Evolutionary conservation across 2,113 vertebrate genomes (phyloP).

Genomic region (Apteryx owenii): DNA sequence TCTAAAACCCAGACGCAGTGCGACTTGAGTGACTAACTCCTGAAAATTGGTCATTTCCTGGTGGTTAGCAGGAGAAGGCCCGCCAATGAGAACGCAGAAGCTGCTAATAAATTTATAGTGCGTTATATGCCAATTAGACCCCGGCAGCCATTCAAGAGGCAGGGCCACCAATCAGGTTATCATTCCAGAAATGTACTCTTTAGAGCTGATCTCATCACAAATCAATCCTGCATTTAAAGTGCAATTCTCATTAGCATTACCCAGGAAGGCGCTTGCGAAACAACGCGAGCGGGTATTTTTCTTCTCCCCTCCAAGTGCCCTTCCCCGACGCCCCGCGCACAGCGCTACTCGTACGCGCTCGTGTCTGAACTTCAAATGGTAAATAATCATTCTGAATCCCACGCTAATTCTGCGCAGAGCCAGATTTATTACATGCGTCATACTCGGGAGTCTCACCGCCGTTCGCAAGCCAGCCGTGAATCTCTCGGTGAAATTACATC

Average conservation of each 20-base stretch:
- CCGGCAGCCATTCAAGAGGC: slow-evolving; percentile 57
- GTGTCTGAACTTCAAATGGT: neutral
- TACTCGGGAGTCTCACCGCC: neutral
- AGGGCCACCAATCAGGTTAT: slow-evolving; percentile 36
- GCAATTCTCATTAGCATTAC: slow-evolving; percentile 56
- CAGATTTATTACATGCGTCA: neutral
- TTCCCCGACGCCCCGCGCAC: neutral
- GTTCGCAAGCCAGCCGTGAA: neutral
- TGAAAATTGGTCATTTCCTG: slow-evolving; percentile 80
- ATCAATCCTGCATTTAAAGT: slow-evolving; percentile 54
- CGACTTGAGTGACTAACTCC: slow-evolving; percentile 78
- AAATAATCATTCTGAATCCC: neutral
- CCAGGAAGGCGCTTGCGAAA: neutral
- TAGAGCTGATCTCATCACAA: slow-evolving; percentile 34
- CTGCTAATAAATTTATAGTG: slow-evolving; percentile 79
- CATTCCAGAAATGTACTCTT: slow-evolving; percentile 50
- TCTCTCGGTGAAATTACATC: neutral
- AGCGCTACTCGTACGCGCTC: neutral
- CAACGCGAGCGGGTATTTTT: neutral
- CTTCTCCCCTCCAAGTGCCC: neutral
- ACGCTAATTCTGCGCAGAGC: neutral
- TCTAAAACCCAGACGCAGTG: slow-evolving; percentile 16
- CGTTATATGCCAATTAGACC: slow-evolving; percentile 76
- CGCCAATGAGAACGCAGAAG: slow-evolving; percentile 61
- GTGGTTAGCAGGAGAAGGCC: slow-evolving; percentile 62